phyloP scores from a whole-genome alignment of 2,113 vertebrate genomes.

The Budorcas taxicolor region DNA sequence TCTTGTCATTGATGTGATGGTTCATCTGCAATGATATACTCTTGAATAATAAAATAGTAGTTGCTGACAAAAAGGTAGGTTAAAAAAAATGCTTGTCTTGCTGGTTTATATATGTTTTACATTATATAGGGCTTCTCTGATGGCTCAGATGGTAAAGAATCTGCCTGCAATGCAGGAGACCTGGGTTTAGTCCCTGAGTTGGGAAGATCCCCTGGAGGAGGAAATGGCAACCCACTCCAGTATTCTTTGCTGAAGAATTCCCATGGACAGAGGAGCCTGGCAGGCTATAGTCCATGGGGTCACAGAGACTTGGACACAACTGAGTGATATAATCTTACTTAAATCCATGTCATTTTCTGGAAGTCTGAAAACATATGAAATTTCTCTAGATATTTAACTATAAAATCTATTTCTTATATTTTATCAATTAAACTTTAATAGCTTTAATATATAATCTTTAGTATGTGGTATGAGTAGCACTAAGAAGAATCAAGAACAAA shows the following conservation, averaged over 20 bases:
- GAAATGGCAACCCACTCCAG: neutral
- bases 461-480: neutral
- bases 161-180: neutral
- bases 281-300: neutral
- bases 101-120: neutral
- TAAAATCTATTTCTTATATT: neutral
- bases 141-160: neutral
- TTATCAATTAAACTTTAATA: neutral
- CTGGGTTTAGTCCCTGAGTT: neutral
- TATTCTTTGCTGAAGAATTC: neutral
- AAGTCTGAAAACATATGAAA: neutral
- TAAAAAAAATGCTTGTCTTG: neutral
- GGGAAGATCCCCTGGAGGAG: neutral
- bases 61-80: neutral
- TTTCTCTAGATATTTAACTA: neutral
- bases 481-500: neutral
- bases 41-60: constrained; percentile 19
- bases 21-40: neutral
- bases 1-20: neutral
- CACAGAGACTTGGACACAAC: accelerated
- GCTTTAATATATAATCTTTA: neutral
- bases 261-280: neutral
- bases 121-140: neutral
- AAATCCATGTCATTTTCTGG: neutral
- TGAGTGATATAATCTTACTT: neutral